Base-by-base conservation (phyloP, 2,113 vertebrate species). In the Aspiorhynchus laticeps region DNA sequence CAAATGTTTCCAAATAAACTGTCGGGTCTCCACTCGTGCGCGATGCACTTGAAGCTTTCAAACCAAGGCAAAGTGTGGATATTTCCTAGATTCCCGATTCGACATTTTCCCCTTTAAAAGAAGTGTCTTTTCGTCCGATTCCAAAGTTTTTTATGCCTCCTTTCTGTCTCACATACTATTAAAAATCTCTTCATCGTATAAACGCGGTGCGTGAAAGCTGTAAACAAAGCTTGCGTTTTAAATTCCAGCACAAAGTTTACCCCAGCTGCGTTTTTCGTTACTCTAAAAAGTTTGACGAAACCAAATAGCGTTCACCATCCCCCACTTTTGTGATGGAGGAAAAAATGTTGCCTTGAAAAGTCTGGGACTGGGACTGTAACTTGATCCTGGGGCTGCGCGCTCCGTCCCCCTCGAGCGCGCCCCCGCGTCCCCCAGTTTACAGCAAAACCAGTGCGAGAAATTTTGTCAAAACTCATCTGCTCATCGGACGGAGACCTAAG, bases 301-400 rank as follows among this genome's bases (percentile, higher is more conserved):
- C 56, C 63, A 85, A 89, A 77, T 92, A 93, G 63, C 85, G 78
- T 86, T 90, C 90, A 90, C 94, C 95, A 93, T 95, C 94, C 95
- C 94, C 94, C 92, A 93, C 94, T 88, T 91, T 87, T 88, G 88
- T 71, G 89, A 85, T 74, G 87, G 51, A 87, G 80, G 86, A 88
- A 90, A 92, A 91, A 92, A 94, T 92, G 89, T 92, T 91, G 93
- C 92, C 92, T 91, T 92, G 90, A 94, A 94, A 94, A 93, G 92
- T 95, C 91, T 93, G 93, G 91, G 69, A 84, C 67, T 94, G 95
- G 91, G 82, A 84, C 48, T 95, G 95, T 94, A 96, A 96, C 91
- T 88, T 91, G 95, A 96, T 92, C 94, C 90, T 59, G 15, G 43
- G 88, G 85, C 92, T 91, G 19, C 78, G 91, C 53, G 93, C 92